Base-by-base conservation (phyloP, 2,797 vertebrate species). In the Synanceia verrucosa region DNA sequence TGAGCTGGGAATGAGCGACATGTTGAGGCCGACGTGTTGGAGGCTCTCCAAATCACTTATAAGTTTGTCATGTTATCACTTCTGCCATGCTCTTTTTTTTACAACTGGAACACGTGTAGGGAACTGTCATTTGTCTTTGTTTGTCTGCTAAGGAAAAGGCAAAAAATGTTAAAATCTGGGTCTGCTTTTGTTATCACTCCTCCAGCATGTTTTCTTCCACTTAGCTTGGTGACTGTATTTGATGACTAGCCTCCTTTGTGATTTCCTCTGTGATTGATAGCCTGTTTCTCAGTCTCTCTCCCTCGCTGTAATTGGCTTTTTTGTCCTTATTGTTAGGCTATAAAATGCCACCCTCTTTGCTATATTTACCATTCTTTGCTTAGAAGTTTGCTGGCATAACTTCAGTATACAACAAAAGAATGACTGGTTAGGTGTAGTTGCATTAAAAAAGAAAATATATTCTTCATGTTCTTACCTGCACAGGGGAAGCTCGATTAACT, bases 121-220 rank as follows among this genome's bases (percentile, higher is more conserved):
- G 33, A 75, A 39, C 26, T 56, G 70, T 10, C 78, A 67, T 56
- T n/a, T n/a, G 1, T 53, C 44, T 79, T 87, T 78, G 68, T 83
- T 59, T 43, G 26, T 41, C 34, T 3, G 9, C 4, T 19, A n/a
- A 6, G 21, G 46, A 29, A 55, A 69, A 29, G 36, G 8, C 13
- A 21, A 44, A 7, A 24, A 24, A 56, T 43, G 10, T 59, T 47
- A 2, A 69, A 66, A 43, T 70, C 51, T 16, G 21, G 6, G 43
- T n/a, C 47, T 19, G 41, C 73, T 82, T 81, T 84, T 76, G 58
- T 82, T 84, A 23, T 60, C 63, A 63, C 74, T 80, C 86, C 81
- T 47, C 76, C 78, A 34, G 31, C 73, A 18, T 69, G 69, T 78
- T 81, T 78, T 65, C 76, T 75, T 55, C 78, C 78, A 56, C 73